Evolutionary conservation across 2,888 invertebrate species (phyloP).

Genomic region (Pterostichus madidus): DNA sequence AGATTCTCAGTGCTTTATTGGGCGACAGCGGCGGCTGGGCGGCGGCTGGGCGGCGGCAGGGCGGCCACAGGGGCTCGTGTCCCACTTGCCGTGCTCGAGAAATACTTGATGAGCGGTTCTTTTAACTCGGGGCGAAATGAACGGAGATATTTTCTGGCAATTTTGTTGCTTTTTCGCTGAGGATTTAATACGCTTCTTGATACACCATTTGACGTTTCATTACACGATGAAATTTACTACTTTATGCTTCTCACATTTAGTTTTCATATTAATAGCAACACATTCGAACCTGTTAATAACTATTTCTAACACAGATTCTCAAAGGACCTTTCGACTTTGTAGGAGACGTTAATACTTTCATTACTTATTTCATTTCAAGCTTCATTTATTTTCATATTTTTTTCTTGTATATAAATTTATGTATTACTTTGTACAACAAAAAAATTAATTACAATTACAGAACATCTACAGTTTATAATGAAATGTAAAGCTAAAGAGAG

Average conservation of each 20-base stretch:
- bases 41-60: not conserved
- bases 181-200: constrained; percentile 16
- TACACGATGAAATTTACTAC: not conserved
- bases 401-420: too few relatives aligned
- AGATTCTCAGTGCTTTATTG: constrained; percentile 42
- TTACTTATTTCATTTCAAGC: too few relatives aligned
- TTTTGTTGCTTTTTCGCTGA: constrained; percentile 5
- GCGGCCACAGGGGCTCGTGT: constrained; percentile 5
- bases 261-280: not conserved
- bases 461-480: too few relatives aligned
- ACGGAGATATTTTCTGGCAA: constrained; percentile 18
- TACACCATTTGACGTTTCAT: constrained; percentile 27
- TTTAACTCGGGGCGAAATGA: not conserved
- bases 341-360: too few relatives aligned
- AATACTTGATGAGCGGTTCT: constrained; percentile 19
- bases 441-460: too few relatives aligned
- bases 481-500: too few relatives aligned
- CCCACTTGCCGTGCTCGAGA: constrained; percentile 11
- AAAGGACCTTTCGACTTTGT: not conserved
- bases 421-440: too few relatives aligned
- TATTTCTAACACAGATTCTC: not conserved
- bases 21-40: not conserved
- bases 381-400: too few relatives aligned
- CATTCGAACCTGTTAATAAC: not conserved
- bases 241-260: too few relatives aligned